Percentiles rank a stretch among this genome's conserved stretches.
Conservation (phyloP, 2,888 invertebrate species). For the Falcaria lacertinaria region DNA sequence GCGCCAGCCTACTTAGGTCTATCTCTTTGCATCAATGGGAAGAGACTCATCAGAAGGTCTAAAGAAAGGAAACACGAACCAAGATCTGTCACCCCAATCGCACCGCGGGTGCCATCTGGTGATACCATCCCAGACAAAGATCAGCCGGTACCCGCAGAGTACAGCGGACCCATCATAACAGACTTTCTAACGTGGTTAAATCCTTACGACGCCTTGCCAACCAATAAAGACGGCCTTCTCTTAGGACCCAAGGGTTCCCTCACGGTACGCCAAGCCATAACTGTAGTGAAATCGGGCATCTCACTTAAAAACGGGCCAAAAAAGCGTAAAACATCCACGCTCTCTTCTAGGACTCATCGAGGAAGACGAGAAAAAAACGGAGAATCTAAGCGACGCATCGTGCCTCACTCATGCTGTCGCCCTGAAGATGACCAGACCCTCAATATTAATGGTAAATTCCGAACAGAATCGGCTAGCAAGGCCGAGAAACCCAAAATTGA, state of each 20-base stretch:
- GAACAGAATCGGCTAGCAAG: conserved; percentile 68
- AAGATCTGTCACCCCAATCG: conserved; percentile 46
- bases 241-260: conserved; percentile 54
- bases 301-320: conserved; percentile 55
- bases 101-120: conserved; percentile 45
- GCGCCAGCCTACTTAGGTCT: conserved; percentile 90
- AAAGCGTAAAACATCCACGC: conserved; percentile 73
- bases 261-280: conserved; percentile 73
- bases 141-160: conserved; percentile 64
- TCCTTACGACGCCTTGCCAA: conserved; percentile 63
- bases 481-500: conserved; percentile 58
- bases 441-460: conserved; percentile 51
- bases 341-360: conserved; percentile 72
- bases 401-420: conserved; percentile 66
- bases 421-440: conserved; percentile 45
- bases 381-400: conserved; percentile 60
- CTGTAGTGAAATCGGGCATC: conserved; percentile 67
- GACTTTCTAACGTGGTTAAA: conserved; percentile 84
- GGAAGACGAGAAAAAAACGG: conserved; percentile 69
- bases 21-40: conserved; percentile 84
- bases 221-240: conserved; percentile 59
- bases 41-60: conserved; percentile 76
- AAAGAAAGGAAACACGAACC: conserved; percentile 61
- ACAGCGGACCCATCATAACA: conserved; percentile 83
- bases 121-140: conserved; percentile 42